These are phyloP conservation scores for Monarcha castaneiventris DNA, from an alignment of 2,113 vertebrate genomes.

Conservation along the genomic window DNA sequence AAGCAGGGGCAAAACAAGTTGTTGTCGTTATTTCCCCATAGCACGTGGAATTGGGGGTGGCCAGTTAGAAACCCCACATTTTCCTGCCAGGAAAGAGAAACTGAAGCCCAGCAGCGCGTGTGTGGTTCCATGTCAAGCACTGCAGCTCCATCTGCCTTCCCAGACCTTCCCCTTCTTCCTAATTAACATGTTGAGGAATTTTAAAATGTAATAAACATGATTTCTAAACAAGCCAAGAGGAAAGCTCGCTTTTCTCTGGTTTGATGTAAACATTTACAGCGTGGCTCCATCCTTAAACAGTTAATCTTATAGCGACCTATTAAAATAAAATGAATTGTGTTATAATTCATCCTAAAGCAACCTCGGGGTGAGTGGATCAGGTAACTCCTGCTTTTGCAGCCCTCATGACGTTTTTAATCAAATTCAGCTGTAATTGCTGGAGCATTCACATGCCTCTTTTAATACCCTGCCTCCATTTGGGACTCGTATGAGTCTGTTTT, in stretches of 20 bases:
- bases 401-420: conserved; percentile 66
- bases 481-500: conserved; percentile 60
- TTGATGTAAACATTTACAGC: conserved; percentile 68
- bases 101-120: not conserved
- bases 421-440: conserved; percentile 66
- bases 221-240: conserved; percentile 38
- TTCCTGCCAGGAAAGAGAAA: not conserved
- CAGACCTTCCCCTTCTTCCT: not conserved
- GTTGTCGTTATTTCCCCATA: not conserved
- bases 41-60: not conserved
- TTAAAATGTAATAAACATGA: conserved; percentile 57
- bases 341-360: conserved; percentile 72
- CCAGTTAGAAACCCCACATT: not conserved
- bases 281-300: conserved; percentile 65
- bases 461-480: conserved; percentile 57
- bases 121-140: not conserved
- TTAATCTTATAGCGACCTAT: conserved; percentile 73
- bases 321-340: conserved; percentile 73
- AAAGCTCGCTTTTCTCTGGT: conserved; percentile 22
- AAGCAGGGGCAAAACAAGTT: not conserved
- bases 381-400: conserved; percentile 58
- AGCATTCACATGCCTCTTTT: conserved; percentile 60
- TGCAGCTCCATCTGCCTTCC: not conserved
- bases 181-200: conserved; percentile 51
- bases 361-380: conserved; percentile 64